These are phyloP conservation scores for Pao palembangensis DNA, from an alignment of 2,113 vertebrate genomes.

Conservation along the genomic window DNA sequence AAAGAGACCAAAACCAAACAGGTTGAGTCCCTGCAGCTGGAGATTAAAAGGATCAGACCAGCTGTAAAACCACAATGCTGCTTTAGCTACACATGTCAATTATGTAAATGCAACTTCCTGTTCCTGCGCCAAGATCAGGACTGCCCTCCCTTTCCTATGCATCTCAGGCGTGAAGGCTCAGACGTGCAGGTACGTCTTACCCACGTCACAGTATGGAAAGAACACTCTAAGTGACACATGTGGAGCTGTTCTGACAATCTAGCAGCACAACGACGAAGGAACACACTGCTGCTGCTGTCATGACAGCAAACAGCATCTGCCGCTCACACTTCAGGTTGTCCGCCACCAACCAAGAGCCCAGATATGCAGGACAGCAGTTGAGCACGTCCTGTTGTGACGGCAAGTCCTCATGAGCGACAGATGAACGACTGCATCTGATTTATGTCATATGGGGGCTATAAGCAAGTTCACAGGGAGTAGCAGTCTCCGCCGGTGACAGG, in stretches of 20 bases:
- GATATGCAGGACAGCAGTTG: background rate
- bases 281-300: slow-evolving; percentile 40
- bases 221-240: slow-evolving; percentile 39
- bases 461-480: background rate
- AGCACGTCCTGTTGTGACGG: slow-evolving; percentile 39
- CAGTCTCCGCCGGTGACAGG: no score
- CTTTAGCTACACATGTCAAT: slow-evolving; percentile 51
- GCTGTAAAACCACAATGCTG: slow-evolving; percentile 46
- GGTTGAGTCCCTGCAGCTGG: slow-evolving; percentile 27
- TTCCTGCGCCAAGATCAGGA: slow-evolving; percentile 34
- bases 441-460: slow-evolving; percentile 33
- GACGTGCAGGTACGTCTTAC: slow-evolving; percentile 30
- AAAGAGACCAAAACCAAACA: slow-evolving; percentile 35
- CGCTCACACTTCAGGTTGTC: slow-evolving; percentile 11
- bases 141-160: background rate
- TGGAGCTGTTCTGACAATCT: slow-evolving; percentile 42
- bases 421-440: slow-evolving; percentile 26
- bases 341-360: no score
- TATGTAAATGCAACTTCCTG: slow-evolving; percentile 54
- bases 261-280: slow-evolving; percentile 34
- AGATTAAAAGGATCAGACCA: slow-evolving; percentile 56
- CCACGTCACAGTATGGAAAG: slow-evolving; percentile 34
- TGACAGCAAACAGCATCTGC: slow-evolving; percentile 35
- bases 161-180: background rate
- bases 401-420: slow-evolving; percentile 11